Evolutionary conservation across 2,797 vertebrate species (phyloP).

Genomic region (Kryptolebias ocellatus): DNA sequence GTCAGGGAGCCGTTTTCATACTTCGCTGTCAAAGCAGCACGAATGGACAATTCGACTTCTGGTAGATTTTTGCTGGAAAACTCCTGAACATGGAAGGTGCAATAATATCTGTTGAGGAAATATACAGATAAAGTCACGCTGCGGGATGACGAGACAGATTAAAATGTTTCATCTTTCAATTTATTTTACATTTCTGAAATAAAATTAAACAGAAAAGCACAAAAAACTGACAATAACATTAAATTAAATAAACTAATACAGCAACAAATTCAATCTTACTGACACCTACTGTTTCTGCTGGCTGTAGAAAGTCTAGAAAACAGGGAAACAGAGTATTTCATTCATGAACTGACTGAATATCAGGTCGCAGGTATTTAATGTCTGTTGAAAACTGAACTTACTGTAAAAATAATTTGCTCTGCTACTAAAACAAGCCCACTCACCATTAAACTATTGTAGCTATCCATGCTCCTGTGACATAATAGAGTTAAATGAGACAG

Average conservation of each 20-base stretch:
- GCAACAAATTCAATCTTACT: neutral
- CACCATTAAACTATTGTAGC: conserved; percentile 27
- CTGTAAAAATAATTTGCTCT: neutral
- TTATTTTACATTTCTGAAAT: too few species aligned
- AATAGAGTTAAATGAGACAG: conserved; percentile 6
- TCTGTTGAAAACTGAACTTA: neutral
- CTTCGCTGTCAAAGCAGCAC: conserved; percentile 43
- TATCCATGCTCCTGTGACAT: conserved; percentile 33
- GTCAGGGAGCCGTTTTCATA: conserved; percentile 44
- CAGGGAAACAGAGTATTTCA: conserved; percentile 5
- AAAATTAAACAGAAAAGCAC: neutral
- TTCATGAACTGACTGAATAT: neutral
- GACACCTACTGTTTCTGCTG: conserved; percentile 57
- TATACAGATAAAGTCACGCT: neutral
- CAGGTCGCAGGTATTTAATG: too few species aligned
- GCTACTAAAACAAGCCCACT: conserved; percentile 13
- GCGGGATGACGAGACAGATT: too few species aligned
- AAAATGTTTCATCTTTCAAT: too few species aligned
- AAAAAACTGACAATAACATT: neutral
- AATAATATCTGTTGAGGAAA: conserved; percentile 63
- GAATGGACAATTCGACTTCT: conserved; percentile 34
- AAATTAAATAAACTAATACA: neutral
- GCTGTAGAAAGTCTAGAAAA: conserved; percentile 32
- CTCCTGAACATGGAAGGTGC: conserved; percentile 72
- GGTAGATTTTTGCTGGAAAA: conserved; percentile 8